Evolutionary conservation across 2,113 vertebrate genomes (phyloP).

Genomic region (Siniperca chuatsi): DNA sequence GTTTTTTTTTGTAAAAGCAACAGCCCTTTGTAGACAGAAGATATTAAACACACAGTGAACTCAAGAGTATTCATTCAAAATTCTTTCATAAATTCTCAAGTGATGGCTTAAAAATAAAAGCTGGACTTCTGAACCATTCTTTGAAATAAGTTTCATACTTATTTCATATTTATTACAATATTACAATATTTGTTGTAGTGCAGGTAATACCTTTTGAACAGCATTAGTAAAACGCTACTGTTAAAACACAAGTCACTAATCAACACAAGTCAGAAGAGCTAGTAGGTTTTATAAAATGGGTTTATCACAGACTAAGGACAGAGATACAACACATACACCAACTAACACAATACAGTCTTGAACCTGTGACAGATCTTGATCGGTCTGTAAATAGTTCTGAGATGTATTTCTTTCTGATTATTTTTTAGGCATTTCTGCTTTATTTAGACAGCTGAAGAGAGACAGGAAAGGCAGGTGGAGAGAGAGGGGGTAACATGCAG

Average conservation of each 20-base stretch:
- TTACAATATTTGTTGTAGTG: neutral
- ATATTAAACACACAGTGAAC: neutral
- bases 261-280: neutral
- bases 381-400: neutral
- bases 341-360: neutral
- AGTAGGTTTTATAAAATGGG: too few relatives aligned
- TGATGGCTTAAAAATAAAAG: neutral
- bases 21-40: neutral
- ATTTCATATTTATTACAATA: too few relatives aligned
- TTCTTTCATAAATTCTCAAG: too few relatives aligned
- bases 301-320: neutral
- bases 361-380: neutral
- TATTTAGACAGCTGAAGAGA: too few relatives aligned
- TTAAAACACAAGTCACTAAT: too few relatives aligned
- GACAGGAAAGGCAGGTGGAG: too few relatives aligned
- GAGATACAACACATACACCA: neutral
- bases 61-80: neutral
- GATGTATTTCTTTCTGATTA: neutral
- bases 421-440: too few relatives aligned
- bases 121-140: neutral
- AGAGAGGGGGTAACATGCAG: too few relatives aligned
- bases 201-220: neutral
- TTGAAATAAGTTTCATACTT: neutral
- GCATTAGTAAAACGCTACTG: neutral
- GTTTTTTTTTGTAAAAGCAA: neutral